Evolutionary conservation across 92 coral and sea anemone genomes (phyloP), one percentile per base, ranked within the genome.

Genomic region (Phenganax marumi): DNA sequence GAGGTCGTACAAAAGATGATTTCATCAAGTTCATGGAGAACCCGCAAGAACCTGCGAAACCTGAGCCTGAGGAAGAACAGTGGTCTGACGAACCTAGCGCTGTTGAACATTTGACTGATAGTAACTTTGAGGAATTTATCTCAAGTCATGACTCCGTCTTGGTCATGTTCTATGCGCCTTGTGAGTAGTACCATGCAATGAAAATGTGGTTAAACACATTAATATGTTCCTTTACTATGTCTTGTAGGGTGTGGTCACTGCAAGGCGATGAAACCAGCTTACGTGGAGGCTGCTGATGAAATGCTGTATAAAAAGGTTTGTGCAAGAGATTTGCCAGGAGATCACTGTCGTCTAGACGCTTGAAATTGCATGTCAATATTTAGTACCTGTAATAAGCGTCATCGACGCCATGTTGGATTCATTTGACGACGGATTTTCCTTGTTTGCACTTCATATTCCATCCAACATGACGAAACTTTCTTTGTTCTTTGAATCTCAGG

Each of bases 241-340:
- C 58, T 61, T 24, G 9, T 81, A 95, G 98, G 98, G 98, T 95
- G 98, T 82, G 98, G 98, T 39, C 98, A 95, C 85, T 95, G 98
- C 75, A 95, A 95, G 75, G 87, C 91, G 8, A 95, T 95, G 98
- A 95, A 95, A 80, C 98, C 98, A 77, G 91, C 80, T 9, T 95
- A 92, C 81, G 63, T 89, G 76, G 91, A 92, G 69, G 98, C 98
- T 0, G 98, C 98, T 12, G 91, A 91, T 39, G 97, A 89, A 79
- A 79, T 86, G 56, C 18, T 64, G 50, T 53, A 21, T 47, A 68
- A 86, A 63, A 78, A 78, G 72, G 83, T 71, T 24, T 80, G 61
- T 26, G 72, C 43, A 5, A 73, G 80, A 83, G 51, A 71, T 77
- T 83, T 70, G 83, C 26, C 86, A 83, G 86, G 79, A 61, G 57